Evolutionary conservation across 2,888 invertebrate genomes (phyloP), one percentile per base, ranked within the genome.

Genomic region (Steinernema carpocapsae): DNA sequence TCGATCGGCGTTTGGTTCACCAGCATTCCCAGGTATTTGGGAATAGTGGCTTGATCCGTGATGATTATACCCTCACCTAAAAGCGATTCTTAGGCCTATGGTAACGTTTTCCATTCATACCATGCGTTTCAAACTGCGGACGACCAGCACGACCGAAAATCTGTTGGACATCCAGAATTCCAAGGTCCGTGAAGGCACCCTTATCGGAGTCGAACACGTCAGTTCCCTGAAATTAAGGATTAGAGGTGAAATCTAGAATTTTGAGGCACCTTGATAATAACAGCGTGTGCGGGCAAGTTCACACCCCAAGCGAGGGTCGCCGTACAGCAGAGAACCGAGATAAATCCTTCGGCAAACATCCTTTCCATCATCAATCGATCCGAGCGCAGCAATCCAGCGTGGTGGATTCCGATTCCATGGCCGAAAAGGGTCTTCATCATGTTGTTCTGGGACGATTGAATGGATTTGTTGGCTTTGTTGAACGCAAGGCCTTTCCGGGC

Each of bases 271-370:
- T 48, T 46, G 79, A 96, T 96, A 71, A 99, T 92, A 78, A 99
- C 97, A 42, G 95, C 97, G 88, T 97, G 97, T 0, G 99, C 99
- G 0, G 99, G 99, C 79, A 99, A 91, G 90, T 99, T 99, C 4
- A 99, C 97, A 82, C 99, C 99, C 99, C 99, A 99, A 32, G 99
- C 99, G 42, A 99, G 90, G 0, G 99, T 99, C 0, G 99, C 94
- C 0, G 99, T 99, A 88, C 97, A 97, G 10, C 95, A 93, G 0
- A 99, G 90, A 14, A 91, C 94, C 42, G 79, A 93, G 76, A 95
- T 92, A 78, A 92, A 91, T 0, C 97, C 97, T 74, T 93, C 93
- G 0, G 92, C 89, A 88, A 99, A 99, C 85, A 93, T 93, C 88
- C 93, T 93, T 88, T 99, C 97, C 0, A 94, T 93, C 89, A 94